phyloP scores from a whole-genome alignment of 2,113 vertebrate genomes.

The Gymnogyps californianus region DNA sequence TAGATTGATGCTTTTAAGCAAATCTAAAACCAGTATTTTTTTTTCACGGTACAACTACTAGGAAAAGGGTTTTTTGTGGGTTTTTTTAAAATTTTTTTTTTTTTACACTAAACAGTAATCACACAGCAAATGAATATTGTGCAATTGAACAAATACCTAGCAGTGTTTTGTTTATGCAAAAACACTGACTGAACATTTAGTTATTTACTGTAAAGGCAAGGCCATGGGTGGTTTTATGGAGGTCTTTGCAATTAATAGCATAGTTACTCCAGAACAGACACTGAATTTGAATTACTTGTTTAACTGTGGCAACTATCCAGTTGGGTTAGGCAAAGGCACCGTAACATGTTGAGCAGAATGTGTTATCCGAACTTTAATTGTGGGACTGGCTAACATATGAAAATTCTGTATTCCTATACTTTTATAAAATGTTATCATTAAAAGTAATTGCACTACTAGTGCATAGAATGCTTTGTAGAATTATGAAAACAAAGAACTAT shows the following conservation, averaged over 20 bases:
- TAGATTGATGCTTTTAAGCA: constrained; percentile 66
- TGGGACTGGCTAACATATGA: constrained; percentile 72
- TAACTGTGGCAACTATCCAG: constrained; percentile 78
- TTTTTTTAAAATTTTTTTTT: neutral
- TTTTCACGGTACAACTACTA: constrained; percentile 76
- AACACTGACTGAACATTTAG: constrained; percentile 69
- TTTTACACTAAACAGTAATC: constrained; percentile 75
- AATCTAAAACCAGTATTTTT: constrained; percentile 71
- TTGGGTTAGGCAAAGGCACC: constrained; percentile 82
- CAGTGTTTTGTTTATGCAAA: constrained; percentile 75
- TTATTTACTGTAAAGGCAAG: constrained; percentile 81
- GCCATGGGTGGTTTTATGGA: constrained; percentile 85
- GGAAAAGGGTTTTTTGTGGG: constrained; percentile 55
- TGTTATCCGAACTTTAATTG: constrained; percentile 65
- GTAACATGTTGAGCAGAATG: constrained; percentile 75
- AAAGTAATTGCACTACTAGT: constrained; percentile 80
- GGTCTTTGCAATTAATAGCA: constrained; percentile 79
- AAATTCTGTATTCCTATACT: constrained; percentile 66
- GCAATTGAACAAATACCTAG: constrained; percentile 75
- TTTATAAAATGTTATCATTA: constrained; percentile 77
- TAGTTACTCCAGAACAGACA: constrained; percentile 79
- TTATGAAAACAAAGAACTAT: constrained; percentile 77
- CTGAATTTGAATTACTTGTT: constrained; percentile 71
- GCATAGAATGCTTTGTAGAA: constrained; percentile 80
- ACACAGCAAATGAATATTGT: constrained; percentile 77